A percentile compares a stretch with the other conserved stretches of the same genome.
Evolutionary conservation across 2,797 vertebrate genomes (phyloP).

Genomic region (Phyllotis vaccarum): DNA sequence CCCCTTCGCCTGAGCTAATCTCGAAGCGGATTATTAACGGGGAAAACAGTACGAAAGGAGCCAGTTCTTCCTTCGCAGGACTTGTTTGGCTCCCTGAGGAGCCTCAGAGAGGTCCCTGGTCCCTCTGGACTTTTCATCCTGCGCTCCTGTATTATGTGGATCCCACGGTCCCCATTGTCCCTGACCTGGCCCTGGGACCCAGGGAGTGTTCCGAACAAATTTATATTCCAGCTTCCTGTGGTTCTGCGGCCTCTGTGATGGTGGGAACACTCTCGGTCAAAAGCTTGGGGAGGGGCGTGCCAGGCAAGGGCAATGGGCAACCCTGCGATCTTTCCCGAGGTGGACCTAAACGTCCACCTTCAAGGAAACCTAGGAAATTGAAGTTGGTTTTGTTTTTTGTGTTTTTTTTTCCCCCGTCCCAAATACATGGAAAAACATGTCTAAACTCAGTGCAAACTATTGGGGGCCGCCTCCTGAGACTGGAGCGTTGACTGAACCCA

Average conservation of each 20-base stretch:
- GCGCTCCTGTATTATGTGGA: conserved; percentile 81
- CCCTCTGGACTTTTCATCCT: conserved; percentile 80
- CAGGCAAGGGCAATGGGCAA: conserved; percentile 27
- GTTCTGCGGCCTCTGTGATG: conserved; percentile 75
- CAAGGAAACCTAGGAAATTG: conserved; percentile 38
- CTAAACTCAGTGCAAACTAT: conserved; percentile 61
- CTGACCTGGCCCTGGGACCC: conserved; percentile 84
- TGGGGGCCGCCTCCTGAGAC: conserved; percentile 69
- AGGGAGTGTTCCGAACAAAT: conserved; percentile 84
- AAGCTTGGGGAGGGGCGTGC: conserved; percentile 62
- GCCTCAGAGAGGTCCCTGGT: conserved; percentile 71
- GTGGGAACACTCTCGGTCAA: conserved; percentile 66
- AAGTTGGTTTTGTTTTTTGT: background rate
- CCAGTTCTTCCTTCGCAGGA: conserved; percentile 76
- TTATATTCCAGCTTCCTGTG: conserved; percentile 81
- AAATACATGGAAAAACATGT: conserved; percentile 49
- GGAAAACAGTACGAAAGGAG: conserved; percentile 74
- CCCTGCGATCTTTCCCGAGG: background rate
- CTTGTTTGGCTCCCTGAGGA: conserved; percentile 73
- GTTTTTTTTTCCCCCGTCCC: background rate
- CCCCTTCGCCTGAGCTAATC: conserved; percentile 82
- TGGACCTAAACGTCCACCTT: conserved; percentile 49
- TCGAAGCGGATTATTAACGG: conserved; percentile 80
- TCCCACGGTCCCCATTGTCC: conserved; percentile 85
- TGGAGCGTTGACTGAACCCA: conserved; percentile 58